Base-by-base conservation (phyloP, 1,140 invertebrate species). In the Drosophila chauvacae region DNA sequence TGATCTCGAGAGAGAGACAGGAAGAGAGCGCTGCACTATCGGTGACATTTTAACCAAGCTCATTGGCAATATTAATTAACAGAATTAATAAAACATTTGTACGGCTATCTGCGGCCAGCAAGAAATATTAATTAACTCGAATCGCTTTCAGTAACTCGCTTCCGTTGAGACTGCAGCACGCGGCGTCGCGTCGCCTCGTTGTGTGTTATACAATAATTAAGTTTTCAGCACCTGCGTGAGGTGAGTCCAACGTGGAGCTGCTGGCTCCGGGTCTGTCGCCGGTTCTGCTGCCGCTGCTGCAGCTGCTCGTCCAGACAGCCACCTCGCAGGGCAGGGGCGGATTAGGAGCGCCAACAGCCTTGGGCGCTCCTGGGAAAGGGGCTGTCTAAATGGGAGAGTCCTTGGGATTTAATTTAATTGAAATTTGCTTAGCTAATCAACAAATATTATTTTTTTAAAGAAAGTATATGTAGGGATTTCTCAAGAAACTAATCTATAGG, bases 201-300 rank as follows among this genome's bases (percentile, higher is more conserved):
- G 68, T 87, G 85, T 82, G 84, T 87, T 87, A 87, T 87, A 87
- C 84, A 87, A 87, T 88, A 88, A 88, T 88, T 88, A 88, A 88
- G 85, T 88, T 90, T 88, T 88, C 85, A 88, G 85, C 84, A 88
- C 84, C 84, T 88, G 84, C 84, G 80, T 88, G 77, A 65, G 75
- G 80, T 88, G 77, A 65, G 75, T 64, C 80, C 62, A 66, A 71
- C 45, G 63, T 74, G 84, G 44, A 84, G 73, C 72, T 61, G 63
- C 73, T 63, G 48, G 37, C 35, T 37, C 35, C 5, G 61, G 18
- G 50, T 63, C 30, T 57, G 55, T 37, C 69, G 45, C 41, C 23
- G 72, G 10, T 20, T 45, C 61, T 58, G 64, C 64, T 37, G 62
- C 42, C 39, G 50, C 45, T 47, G 57, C 58, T 62, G 74, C 50